These are phyloP conservation scores for Akabosia matsudoensis DNA, from an alignment of 1,140 invertebrate genomes.

Conservation along the genomic window DNA sequence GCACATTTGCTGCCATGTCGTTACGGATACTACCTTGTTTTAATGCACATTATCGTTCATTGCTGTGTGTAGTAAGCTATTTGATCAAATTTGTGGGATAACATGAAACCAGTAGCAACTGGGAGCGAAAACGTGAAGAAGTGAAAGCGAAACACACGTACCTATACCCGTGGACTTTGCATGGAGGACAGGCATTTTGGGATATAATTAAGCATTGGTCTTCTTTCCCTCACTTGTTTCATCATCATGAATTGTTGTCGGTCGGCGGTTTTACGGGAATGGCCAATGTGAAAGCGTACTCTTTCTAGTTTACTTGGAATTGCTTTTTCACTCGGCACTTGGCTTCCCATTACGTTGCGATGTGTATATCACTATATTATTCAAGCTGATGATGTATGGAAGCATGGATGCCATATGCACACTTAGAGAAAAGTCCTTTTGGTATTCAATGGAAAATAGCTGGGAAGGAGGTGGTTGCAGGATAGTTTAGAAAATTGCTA, in stretches of 20 bases:
- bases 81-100: not conserved
- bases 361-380: too few relatives aligned
- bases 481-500: slow-evolving; percentile 9
- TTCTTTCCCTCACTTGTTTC: not conserved
- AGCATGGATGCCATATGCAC: not conserved
- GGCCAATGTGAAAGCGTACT: not conserved
- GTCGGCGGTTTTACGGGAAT: slow-evolving; percentile 3
- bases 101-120: not conserved
- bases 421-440: too few relatives aligned
- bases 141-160: not conserved
- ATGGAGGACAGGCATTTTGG: not conserved
- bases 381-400: slow-evolving; percentile 13
- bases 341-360: not conserved
- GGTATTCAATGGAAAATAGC: too few relatives aligned
- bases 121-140: not conserved
- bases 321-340: not conserved
- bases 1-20: slow-evolving; percentile 14
- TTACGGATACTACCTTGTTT: not conserved
- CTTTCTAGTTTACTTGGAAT: not conserved
- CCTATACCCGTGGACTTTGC: too few relatives aligned
- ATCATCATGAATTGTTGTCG: slow-evolving; percentile 15
- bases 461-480: too few relatives aligned
- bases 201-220: slow-evolving; percentile 18
- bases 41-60: not conserved
- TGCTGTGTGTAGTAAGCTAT: not conserved